Evolutionary conservation across 2,888 invertebrate species (phyloP).

Genomic region (Tipula helvola): DNA sequence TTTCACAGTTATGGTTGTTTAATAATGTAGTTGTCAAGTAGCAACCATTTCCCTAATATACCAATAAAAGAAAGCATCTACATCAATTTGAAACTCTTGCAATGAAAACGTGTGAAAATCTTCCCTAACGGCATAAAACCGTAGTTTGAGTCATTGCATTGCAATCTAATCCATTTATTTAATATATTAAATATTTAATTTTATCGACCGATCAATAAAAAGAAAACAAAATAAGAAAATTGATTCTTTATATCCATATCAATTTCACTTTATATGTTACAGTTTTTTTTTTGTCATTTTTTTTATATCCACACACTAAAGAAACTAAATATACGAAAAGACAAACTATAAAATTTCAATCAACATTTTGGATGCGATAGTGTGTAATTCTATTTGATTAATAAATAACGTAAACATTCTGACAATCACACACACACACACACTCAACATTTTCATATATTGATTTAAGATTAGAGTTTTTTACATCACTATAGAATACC

Average conservation of each 20-base stretch:
- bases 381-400: neutral
- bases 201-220: neutral
- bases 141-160: neutral
- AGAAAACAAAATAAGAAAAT: neutral
- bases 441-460: neutral
- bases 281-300: neutral
- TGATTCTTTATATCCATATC: neutral
- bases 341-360: constrained; percentile 4
- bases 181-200: neutral
- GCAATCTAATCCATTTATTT: neutral
- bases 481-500: neutral
- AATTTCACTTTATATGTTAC: neutral
- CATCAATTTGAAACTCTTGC: no score
- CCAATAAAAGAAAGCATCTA: no score
- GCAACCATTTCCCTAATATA: no score
- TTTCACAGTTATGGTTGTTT: no score
- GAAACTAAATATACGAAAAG: neutral
- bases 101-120: no score
- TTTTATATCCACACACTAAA: neutral
- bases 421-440: neutral
- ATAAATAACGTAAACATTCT: neutral
- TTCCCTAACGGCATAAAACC: no score
- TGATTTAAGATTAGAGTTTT: neutral
- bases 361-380: neutral
- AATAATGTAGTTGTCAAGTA: no score